A percentile compares a stretch with the other conserved stretches of the same genome.
Conservation (phyloP, 1,140 invertebrate species). For the Papilio xuthus region DNA sequence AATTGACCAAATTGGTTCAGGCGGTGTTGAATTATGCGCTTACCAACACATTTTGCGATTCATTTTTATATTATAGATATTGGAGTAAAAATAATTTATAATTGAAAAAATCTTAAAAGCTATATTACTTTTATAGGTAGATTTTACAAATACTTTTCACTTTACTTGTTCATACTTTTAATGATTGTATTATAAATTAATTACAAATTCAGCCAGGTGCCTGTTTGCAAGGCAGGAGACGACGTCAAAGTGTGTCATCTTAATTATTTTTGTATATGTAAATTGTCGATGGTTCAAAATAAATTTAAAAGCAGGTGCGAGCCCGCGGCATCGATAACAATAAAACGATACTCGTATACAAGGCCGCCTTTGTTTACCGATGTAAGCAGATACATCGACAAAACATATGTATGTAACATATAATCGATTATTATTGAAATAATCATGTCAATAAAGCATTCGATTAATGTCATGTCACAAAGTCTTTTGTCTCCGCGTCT, state of each 20-base stretch:
- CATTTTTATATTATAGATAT: too few species aligned
- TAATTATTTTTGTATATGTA: slow-evolving; percentile 2
- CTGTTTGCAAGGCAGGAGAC: too few species aligned
- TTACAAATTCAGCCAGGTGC: neutral
- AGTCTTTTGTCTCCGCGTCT: slow-evolving; percentile 12
- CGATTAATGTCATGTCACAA: neutral
- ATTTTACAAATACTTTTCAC: too few species aligned
- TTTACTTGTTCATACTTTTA: neutral
- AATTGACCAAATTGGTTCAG: too few species aligned
- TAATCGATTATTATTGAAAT: slow-evolving; percentile 40
- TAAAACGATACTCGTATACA: slow-evolving; percentile 67
- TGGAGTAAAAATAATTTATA: neutral
- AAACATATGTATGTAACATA: slow-evolving; percentile 41
- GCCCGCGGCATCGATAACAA: slow-evolving; percentile 67
- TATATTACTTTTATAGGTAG: neutral
- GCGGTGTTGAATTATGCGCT: too few species aligned
- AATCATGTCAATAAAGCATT: slow-evolving; percentile 1
- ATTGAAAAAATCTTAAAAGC: too few species aligned
- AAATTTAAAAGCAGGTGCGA: slow-evolving; percentile 43
- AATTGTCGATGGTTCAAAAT: neutral
- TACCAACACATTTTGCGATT: too few species aligned
- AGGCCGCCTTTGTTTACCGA: slow-evolving; percentile 72
- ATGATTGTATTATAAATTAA: neutral
- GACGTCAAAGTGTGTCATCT: neutral
- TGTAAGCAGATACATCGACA: slow-evolving; percentile 59